phyloP scores from a whole-genome alignment of 2,888 invertebrate species.

The Dryobotodes eremita region DNA sequence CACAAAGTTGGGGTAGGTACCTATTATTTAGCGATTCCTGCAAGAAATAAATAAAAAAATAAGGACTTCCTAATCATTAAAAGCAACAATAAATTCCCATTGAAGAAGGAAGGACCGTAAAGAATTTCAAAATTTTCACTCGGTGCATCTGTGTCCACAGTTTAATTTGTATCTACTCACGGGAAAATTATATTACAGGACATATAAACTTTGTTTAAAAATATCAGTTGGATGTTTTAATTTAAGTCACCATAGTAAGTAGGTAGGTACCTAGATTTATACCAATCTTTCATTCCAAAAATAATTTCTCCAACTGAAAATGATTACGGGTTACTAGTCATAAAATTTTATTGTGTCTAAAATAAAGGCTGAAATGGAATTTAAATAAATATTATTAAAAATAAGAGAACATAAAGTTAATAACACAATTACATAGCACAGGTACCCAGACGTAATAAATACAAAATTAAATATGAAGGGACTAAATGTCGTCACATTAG shows the following conservation, averaged over 20 bases:
- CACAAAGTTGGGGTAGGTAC: not conserved
- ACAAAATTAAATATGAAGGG: slow-evolving; percentile 77
- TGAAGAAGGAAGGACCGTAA: not conserved
- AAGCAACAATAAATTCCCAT: not conserved
- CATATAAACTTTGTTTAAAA: not conserved
- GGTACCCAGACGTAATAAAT: slow-evolving; percentile 78
- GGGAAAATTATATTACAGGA: not conserved
- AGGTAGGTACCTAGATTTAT: not conserved
- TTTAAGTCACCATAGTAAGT: not conserved
- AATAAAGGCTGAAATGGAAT: slow-evolving; percentile 4
- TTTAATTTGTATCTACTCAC: not conserved
- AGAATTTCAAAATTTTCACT: not conserved
- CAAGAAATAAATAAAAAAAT: not conserved
- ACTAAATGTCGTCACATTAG: slow-evolving; percentile 87
- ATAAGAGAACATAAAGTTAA: slow-evolving; percentile 51
- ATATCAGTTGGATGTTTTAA: not conserved
- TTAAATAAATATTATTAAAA: slow-evolving; percentile 38
- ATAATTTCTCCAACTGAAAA: not conserved
- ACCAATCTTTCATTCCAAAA: not conserved
- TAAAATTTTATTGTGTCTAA: not conserved
- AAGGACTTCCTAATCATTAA: not conserved
- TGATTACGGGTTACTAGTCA: slow-evolving; percentile 14
- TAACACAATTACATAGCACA: slow-evolving; percentile 63
- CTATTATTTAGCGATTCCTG: not conserved
- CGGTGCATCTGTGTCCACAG: slow-evolving; percentile 6